phyloP scores from a whole-genome alignment of 2,797 vertebrate genomes.

The Poecilia picta region DNA sequence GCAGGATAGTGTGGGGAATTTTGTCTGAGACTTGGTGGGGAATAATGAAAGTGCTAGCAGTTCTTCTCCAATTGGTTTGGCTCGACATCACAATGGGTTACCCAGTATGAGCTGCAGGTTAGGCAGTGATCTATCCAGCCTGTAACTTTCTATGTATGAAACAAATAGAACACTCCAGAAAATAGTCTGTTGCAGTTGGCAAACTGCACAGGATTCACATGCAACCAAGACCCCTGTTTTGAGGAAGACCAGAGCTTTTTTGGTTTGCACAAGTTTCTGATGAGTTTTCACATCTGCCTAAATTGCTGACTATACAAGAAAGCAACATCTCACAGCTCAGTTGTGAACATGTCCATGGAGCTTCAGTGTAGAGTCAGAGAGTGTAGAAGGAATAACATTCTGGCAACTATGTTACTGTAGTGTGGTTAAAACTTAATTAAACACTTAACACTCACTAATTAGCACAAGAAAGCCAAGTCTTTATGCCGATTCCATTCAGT shows the following conservation, averaged over 20 bases:
- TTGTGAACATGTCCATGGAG: background rate
- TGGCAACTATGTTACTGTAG: background rate
- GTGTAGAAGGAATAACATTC: background rate
- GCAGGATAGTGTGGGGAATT: background rate
- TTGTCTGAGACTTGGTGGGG: background rate
- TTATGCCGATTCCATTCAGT: background rate
- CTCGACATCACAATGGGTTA: background rate
- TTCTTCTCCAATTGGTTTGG: background rate
- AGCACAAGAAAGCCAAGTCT: background rate
- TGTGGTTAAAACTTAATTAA: background rate
- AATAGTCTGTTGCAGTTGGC: background rate
- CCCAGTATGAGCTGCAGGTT: background rate
- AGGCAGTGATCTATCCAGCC: background rate
- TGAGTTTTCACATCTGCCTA: background rate
- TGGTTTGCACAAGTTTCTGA: background rate
- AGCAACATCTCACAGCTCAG: background rate
- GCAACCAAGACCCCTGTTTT: background rate
- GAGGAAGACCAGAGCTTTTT: background rate
- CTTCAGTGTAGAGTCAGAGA: background rate
- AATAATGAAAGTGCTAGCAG: background rate
- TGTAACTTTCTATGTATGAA: background rate
- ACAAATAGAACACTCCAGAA: background rate
- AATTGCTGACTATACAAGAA: background rate
- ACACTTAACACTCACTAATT: background rate
- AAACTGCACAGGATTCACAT: background rate